A percentile compares a stretch with the other conserved stretches of the same genome.
phyloP scores from a whole-genome alignment of 2,797 vertebrate species.

The Mycteria americana region DNA sequence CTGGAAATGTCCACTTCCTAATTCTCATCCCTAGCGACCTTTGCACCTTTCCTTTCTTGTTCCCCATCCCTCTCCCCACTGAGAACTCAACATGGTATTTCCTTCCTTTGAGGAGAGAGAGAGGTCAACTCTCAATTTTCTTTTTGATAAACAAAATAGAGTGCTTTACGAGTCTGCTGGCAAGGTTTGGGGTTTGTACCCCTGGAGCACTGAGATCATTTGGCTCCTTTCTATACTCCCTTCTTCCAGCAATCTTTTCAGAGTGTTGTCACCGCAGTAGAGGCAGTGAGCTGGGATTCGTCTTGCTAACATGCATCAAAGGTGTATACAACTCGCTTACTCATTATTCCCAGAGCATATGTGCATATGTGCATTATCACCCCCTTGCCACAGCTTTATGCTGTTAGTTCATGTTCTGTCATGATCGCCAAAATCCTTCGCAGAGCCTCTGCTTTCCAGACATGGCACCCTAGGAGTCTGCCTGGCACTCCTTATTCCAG shows the following conservation, averaged over 20 bases:
- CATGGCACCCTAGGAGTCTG: not conserved
- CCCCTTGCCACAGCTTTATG: not conserved
- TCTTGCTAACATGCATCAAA: not conserved
- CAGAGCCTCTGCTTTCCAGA: not conserved
- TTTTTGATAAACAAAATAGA: not conserved
- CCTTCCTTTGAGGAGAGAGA: not conserved
- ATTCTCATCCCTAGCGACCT: not conserved
- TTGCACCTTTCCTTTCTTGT: not conserved
- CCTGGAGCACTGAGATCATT: not conserved
- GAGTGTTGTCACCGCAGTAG: not conserved
- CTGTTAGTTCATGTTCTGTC: not conserved
- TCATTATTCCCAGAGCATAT: not conserved
- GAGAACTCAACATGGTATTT: not conserved
- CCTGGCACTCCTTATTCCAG: not conserved
- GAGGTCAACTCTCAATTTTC: not conserved
- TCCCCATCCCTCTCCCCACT: not conserved
- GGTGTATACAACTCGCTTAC: not conserved
- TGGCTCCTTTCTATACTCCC: not conserved
- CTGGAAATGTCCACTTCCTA: not conserved
- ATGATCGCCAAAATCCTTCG: not conserved
- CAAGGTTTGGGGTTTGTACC: not conserved
- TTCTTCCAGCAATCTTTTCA: not conserved
- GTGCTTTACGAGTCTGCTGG: not conserved
- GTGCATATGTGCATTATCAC: not conserved
- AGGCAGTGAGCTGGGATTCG: not conserved